phyloP scores from a whole-genome alignment of 2,113 vertebrate species.

The Albula goreensis region DNA sequence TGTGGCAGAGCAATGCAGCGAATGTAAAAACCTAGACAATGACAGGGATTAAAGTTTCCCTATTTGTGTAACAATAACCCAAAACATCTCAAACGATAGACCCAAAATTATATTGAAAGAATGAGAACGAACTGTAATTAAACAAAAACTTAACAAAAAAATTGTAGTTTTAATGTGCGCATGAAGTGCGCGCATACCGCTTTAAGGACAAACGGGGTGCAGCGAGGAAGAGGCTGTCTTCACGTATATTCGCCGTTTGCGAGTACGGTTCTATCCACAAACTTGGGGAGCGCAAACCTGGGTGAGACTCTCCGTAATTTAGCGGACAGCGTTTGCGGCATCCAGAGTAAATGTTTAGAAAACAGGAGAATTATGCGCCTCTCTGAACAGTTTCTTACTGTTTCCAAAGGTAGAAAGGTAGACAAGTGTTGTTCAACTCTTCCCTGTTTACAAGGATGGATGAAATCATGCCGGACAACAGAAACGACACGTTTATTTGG shows the following conservation, averaged over 20 bases:
- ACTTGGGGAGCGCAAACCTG: neutral
- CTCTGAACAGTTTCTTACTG: neutral
- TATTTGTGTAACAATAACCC: too few relatives aligned
- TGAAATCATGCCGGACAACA: conserved; percentile 50
- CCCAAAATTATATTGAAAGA: too few relatives aligned
- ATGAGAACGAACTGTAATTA: too few relatives aligned
- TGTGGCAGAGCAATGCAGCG: too few relatives aligned
- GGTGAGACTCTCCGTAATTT: neutral
- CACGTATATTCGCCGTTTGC: neutral
- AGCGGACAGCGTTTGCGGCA: neutral
- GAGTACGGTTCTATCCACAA: neutral
- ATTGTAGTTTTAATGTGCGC: neutral
- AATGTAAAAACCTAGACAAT: too few relatives aligned
- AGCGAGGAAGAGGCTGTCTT: neutral
- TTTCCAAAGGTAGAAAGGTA: neutral
- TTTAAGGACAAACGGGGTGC: neutral
- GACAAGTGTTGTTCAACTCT: neutral
- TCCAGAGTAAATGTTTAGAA: neutral
- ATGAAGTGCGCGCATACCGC: neutral
- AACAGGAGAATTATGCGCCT: neutral
- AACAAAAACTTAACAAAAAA: neutral
- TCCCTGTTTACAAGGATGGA: conserved; percentile 5
- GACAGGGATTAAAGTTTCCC: too few relatives aligned
- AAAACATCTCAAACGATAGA: too few relatives aligned
- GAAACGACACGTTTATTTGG: conserved; percentile 53